Percentiles rank a stretch among this genome's conserved stretches.
Evolutionary conservation across 2,113 vertebrate genomes (phyloP).

Genomic region (Lepus americanus): DNA sequence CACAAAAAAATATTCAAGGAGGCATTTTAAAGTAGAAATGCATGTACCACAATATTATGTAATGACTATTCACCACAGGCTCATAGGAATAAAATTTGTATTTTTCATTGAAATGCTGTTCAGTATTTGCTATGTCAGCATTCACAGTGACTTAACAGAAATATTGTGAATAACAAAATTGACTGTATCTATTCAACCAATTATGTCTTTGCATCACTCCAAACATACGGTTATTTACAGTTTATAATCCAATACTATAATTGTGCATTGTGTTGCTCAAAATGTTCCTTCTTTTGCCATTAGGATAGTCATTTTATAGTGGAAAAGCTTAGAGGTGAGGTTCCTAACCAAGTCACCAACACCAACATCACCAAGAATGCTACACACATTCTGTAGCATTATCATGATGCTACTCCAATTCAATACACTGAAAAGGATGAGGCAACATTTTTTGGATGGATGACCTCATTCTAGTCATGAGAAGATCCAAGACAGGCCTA

Average conservation of each 20-base stretch:
- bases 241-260: not conserved
- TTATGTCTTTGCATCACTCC: not conserved
- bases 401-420: too few species aligned
- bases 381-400: not conserved
- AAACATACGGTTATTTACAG: not conserved
- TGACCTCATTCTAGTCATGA: not conserved
- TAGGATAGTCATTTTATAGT: not conserved
- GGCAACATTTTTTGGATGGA: not conserved
- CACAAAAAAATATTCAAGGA: not conserved
- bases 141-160: not conserved
- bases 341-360: not conserved
- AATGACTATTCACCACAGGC: not conserved
- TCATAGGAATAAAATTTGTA: not conserved
- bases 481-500: not conserved
- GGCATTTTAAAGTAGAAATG: constrained; percentile 27
- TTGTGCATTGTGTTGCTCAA: not conserved
- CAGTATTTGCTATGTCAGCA: not conserved
- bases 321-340: not conserved
- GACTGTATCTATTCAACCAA: not conserved
- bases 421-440: not conserved
- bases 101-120: not conserved
- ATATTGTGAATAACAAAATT: not conserved
- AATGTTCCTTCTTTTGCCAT: not conserved
- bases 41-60: not conserved
- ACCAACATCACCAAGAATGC: not conserved